These are phyloP conservation scores for Diabrotica balteata DNA, from an alignment of 2,888 invertebrate genomes.

Conservation along the genomic window DNA sequence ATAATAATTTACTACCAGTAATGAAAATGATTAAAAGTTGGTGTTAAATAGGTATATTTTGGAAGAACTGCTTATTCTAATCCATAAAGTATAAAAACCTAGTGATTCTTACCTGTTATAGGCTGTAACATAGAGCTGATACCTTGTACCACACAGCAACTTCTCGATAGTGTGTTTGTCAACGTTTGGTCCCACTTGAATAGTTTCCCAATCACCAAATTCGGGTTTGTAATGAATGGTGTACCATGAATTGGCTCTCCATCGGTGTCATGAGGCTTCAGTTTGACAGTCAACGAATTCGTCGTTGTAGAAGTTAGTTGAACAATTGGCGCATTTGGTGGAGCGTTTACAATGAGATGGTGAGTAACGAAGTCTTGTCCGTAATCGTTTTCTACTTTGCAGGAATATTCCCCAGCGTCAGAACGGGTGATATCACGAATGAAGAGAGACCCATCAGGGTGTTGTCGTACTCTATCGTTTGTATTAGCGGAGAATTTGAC, in stretches of 20 bases:
- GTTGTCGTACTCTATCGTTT: slow-evolving; percentile 81
- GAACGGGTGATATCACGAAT: slow-evolving; percentile 87
- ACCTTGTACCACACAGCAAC: slow-evolving; percentile 90
- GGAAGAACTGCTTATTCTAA: no score
- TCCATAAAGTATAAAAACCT: no score
- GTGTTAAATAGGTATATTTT: not conserved
- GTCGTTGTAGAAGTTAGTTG: slow-evolving; percentile 75
- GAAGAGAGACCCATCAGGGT: slow-evolving; percentile 90
- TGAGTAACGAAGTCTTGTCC: slow-evolving; percentile 93
- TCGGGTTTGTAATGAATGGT: slow-evolving; percentile 93
- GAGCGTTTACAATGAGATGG: slow-evolving; percentile 82
- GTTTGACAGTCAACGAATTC: slow-evolving; percentile 75
- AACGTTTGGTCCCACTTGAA: slow-evolving; percentile 73
- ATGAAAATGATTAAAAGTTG: not conserved
- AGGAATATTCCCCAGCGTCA: slow-evolving; percentile 94
- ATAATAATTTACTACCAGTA: no score
- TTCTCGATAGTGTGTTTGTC: slow-evolving; percentile 87
- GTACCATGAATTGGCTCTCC: slow-evolving; percentile 92
- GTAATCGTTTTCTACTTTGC: slow-evolving; percentile 88
- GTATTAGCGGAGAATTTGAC: slow-evolving; percentile 78
- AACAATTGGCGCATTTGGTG: slow-evolving; percentile 73
- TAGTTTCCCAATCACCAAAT: slow-evolving; percentile 92
- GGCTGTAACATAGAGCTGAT: slow-evolving; percentile 92
- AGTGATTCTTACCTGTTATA: slow-evolving; percentile 76
- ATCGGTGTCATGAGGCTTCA: slow-evolving; percentile 77